These are phyloP conservation scores for Ochotona curzoniae DNA, from an alignment of 2,113 vertebrate species.

Conservation along the genomic window DNA sequence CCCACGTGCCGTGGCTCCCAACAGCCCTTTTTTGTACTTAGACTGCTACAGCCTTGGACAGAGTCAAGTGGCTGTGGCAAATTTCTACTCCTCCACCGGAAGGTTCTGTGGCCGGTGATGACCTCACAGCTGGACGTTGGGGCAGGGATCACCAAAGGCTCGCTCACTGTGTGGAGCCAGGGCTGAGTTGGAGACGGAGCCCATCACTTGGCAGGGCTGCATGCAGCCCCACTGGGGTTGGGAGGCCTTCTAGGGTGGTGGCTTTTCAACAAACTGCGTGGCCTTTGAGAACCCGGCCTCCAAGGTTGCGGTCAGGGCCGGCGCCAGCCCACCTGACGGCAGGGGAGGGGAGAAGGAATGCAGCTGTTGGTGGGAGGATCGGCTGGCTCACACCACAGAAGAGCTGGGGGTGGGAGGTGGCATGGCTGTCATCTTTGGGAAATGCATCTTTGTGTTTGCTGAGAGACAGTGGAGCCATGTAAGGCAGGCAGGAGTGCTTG, in stretches of 20 bases:
- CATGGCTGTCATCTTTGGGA: rapidly evolving
- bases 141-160: background rate
- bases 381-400: background rate
- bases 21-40: no score
- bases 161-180: background rate
- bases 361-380: background rate
- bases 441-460: no score
- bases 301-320: background rate
- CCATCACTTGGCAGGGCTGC: background rate
- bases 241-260: background rate
- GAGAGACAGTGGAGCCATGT: background rate
- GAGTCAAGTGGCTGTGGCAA: background rate
- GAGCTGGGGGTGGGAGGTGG: rapidly evolving
- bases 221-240: background rate
- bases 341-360: background rate
- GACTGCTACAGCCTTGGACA: no score
- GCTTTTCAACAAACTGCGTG: no score
- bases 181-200: background rate
- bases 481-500: rapidly evolving
- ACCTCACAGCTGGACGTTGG: background rate
- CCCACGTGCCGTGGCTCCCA: background rate
- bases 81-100: background rate
- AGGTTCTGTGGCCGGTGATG: background rate
- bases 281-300: background rate
- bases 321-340: no score